A percentile compares a stretch with the other conserved stretches of the same genome.
Evolutionary conservation across 2,113 vertebrate species (phyloP).

Genomic region (Lepus europaeus): DNA sequence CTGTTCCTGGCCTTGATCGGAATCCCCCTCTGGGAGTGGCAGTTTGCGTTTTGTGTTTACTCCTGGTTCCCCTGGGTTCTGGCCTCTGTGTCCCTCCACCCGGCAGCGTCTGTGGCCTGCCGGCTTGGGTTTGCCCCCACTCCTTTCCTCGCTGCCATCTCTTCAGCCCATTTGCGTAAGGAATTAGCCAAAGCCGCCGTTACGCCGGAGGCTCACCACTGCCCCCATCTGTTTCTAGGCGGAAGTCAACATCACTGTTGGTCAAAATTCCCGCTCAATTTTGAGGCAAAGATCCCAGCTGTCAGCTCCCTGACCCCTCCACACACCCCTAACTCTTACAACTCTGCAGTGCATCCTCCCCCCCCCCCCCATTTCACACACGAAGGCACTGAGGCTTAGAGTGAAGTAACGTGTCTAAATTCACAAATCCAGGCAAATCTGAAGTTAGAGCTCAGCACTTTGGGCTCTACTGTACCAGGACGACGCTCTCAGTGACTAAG

Average conservation of each 20-base stretch:
- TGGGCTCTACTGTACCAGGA: not conserved
- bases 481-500: not conserved
- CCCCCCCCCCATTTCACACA: not conserved
- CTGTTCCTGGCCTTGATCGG: not conserved
- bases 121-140: not conserved
- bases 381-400: not conserved
- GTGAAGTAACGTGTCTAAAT: conserved; percentile 1
- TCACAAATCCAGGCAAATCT: not conserved
- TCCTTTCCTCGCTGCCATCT: not conserved
- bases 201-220: not conserved
- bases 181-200: not conserved
- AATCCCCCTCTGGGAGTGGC: not conserved
- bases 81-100: not conserved
- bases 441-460: not conserved
- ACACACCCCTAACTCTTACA: no score
- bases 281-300: not conserved
- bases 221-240: conserved; percentile 43
- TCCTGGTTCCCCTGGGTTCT: not conserved
- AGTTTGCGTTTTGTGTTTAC: not conserved
- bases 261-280: not conserved
- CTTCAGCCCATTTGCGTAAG: not conserved
- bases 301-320: no score
- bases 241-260: not conserved
- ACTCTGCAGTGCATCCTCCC: not conserved
- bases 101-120: not conserved